Base-by-base conservation (phyloP, 2,797 vertebrate genomes). In the Micropoecilia bifurca region DNA sequence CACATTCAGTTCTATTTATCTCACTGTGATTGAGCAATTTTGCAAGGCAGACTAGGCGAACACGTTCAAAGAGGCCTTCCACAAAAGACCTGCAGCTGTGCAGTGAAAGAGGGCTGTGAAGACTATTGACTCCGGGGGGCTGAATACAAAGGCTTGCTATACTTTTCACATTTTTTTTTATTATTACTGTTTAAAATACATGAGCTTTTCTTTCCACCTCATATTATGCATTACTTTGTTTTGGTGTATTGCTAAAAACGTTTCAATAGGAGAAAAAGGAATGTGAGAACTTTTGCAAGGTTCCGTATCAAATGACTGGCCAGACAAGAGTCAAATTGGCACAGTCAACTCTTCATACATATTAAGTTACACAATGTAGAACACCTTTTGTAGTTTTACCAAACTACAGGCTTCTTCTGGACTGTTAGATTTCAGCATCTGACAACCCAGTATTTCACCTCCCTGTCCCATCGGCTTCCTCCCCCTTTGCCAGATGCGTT, bases 401-500 rank as follows among this genome's bases (percentile, higher is more conserved):
- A 25, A 50, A 22, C 33, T n/a, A 28, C 36, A 72, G 78, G 8
- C 22, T 25, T 63, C 75, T 57, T 74, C 74, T 22, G 36, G 53
- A 48, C 68, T 28, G 25, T 71, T 28, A 50, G 39, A 79, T 66
- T 87, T 76, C 73, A 81, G 71, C 22, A 71, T 74, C 53, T 2
- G 69, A 81, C 80, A 74, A 75, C 76, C 66, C 47, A 18, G 53
- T 50, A 57, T 85, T 82, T 86, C 81, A 84, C 81, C 69, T 80
- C 30, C 12, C 50, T 30, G 80, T 86, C 81, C 50, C 74, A 41
- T 83, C 7, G 66, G 71, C 83, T 46, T 74, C 86, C 85, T 89
- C 85, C 79, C 89, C 86, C 88, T 89, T 88, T 85, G 93, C 93
- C 93, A 95, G 94, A 95, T 95, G 92, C 90, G 85, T 82, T 85